Conservation (phyloP, 2,888 invertebrate genomes). For the Tolmerus cingulatus region DNA sequence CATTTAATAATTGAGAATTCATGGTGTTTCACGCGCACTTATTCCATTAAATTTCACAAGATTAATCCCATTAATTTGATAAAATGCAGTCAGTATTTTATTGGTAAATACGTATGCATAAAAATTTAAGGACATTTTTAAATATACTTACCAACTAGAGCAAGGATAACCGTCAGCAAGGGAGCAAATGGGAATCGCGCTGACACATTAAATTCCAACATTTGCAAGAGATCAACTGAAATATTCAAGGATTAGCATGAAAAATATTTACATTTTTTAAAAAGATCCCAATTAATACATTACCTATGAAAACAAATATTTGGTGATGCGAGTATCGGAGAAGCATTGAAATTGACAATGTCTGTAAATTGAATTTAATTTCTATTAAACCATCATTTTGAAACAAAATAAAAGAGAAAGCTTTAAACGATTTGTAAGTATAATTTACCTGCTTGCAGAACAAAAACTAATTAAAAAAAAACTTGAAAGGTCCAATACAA, state of each 20-base stretch:
- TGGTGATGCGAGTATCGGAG: conserved; percentile 99
- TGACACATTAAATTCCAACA: conserved; percentile 95
- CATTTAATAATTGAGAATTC: too few species aligned
- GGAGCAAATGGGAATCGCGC: conserved; percentile 97
- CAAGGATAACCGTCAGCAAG: conserved; percentile 94
- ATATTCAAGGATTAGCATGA: conserved; percentile 56
- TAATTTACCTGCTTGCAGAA: not conserved
- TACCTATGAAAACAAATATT: conserved; percentile 98
- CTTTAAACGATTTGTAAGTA: not conserved
- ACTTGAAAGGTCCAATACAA: not conserved
- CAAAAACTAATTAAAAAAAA: not conserved
- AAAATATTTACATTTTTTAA: not conserved
- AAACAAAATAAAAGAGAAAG: not conserved
- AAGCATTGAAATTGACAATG: conserved; percentile 96
- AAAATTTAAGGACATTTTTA: not conserved
- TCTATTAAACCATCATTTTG: not conserved
- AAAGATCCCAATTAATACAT: conserved; percentile 64
- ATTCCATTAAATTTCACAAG: too few species aligned
- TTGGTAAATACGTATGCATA: not conserved
- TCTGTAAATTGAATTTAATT: conserved; percentile 72
- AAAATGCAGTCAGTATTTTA: not conserved
- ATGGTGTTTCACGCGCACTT: too few species aligned
- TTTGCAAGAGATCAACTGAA: conserved; percentile 94
- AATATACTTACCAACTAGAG: conserved; percentile 89
- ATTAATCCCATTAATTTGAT: too few species aligned